Evolutionary conservation across 2,797 vertebrate species (phyloP).

Genomic region (Neosilurus mollespiculum): DNA sequence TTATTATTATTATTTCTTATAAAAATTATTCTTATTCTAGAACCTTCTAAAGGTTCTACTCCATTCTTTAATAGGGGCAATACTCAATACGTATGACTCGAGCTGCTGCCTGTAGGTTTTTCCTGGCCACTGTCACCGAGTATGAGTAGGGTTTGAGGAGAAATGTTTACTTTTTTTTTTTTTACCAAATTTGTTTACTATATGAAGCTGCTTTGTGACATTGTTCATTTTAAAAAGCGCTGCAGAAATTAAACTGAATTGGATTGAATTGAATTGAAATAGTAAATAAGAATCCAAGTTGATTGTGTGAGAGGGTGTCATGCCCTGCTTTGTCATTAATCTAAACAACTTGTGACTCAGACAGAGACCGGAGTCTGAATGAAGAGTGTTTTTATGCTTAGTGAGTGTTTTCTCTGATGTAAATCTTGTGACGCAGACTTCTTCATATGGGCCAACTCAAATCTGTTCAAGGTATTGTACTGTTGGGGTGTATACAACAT

Average conservation of each 20-base stretch:
- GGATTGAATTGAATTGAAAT: too few species aligned
- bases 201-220: too few species aligned
- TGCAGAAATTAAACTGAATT: too few species aligned
- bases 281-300: constrained; percentile 12
- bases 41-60: background rate
- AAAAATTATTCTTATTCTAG: too few species aligned
- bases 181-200: too few species aligned
- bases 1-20: too few species aligned
- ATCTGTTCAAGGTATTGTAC: background rate
- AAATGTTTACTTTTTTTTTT: too few species aligned
- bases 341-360: constrained; percentile 60
- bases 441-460: constrained; percentile 9
- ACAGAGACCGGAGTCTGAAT: constrained; percentile 53
- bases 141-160: too few species aligned
- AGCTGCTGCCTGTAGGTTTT: too few species aligned
- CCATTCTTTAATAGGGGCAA: background rate
- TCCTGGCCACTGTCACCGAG: too few species aligned
- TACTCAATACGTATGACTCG: constrained; percentile 15
- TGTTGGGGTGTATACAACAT: background rate
- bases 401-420: constrained; percentile 11
- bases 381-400: constrained; percentile 5
- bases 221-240: too few species aligned
- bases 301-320: constrained; percentile 44
- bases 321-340: constrained; percentile 67
- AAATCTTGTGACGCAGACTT: constrained; percentile 11